Evolutionary conservation across 2,113 vertebrate genomes (phyloP).

Genomic region (Lophura nycthemera): DNA sequence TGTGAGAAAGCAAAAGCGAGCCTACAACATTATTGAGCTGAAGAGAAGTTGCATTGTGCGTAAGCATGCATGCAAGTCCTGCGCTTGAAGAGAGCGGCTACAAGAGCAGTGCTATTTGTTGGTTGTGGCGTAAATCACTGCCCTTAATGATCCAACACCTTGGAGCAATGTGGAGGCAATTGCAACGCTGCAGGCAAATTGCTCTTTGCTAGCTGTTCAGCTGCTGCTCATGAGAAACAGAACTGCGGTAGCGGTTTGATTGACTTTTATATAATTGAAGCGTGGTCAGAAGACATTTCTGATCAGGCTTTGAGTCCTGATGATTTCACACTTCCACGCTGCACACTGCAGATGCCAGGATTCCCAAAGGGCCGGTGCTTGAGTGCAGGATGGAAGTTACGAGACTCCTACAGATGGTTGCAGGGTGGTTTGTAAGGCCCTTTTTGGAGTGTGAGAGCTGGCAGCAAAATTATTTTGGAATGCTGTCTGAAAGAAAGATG

Average conservation of each 20-base stretch:
- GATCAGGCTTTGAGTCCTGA: background rate
- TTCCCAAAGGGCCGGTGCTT: slow-evolving; percentile 2
- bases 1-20: background rate
- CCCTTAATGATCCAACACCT: background rate
- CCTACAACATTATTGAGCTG: background rate
- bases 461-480: slow-evolving; percentile 52
- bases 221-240: background rate
- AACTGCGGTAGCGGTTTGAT: background rate
- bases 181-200: background rate
- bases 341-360: slow-evolving; percentile 14
- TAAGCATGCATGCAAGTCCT: background rate
- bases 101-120: background rate
- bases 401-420: slow-evolving; percentile 39
- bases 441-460: slow-evolving; percentile 42
- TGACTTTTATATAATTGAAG: slow-evolving; percentile 7
- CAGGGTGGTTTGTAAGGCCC: slow-evolving; percentile 53
- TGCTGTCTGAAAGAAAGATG: background rate
- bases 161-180: background rate
- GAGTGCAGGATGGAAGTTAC: slow-evolving; percentile 4
- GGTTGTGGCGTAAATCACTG: background rate
- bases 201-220: background rate
- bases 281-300: background rate
- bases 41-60: slow-evolving; percentile 20
- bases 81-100: background rate
- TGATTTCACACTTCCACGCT: slow-evolving; percentile 8